Base-by-base conservation (phyloP, 2,888 invertebrate species). In the Cloeon dipterum region DNA sequence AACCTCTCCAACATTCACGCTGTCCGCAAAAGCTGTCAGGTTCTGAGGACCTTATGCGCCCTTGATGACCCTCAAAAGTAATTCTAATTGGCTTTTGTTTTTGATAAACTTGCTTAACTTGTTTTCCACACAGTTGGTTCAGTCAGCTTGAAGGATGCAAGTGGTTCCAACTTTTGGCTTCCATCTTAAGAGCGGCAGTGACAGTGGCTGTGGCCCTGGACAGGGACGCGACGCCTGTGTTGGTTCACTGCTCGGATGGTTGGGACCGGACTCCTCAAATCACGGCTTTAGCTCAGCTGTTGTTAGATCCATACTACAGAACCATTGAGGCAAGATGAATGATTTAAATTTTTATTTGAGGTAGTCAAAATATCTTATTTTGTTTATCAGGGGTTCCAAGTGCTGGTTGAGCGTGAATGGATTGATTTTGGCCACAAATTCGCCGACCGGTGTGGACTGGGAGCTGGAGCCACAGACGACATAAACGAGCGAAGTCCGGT, bases 191-290 rank as follows among this genome's bases (percentile, higher is more conserved):
- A 42, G 78, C 88, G 5, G 77, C 89, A 16, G 65, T 73, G 45
- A 73, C 74, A 7, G 77, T 85, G 23, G 79, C 77, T 4, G 74
- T 74, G 41, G 77, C 81, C 1, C 72, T 88, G 41, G 76, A 78
- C 46, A 66, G 68, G 36, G 79, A 82, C 41, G 79, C 72, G 14
- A 68, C 86, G 35, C 88, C 93, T 5, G 94, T 91, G 38, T 63
- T 98, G 42, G 91, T 98, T 8, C 96, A 96, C 58, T 96, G 96
- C 58, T 91, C 91, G 3, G 96, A 96, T 61, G 96, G 96, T 34
- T 96, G 96, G 96, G 96, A 98, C 61, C 69, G 96, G 45, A 98
- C 96, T 39, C 86, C 96, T 33, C 96, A 98, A 62, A 81, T 98
- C 45, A 85, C 88, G 13, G 82, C 93, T 26, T 66, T 94, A 36